Evolutionary conservation across 2,888 invertebrate species (phyloP), one percentile per base, ranked within the genome.

Genomic region (Drosophila demipolita): DNA sequence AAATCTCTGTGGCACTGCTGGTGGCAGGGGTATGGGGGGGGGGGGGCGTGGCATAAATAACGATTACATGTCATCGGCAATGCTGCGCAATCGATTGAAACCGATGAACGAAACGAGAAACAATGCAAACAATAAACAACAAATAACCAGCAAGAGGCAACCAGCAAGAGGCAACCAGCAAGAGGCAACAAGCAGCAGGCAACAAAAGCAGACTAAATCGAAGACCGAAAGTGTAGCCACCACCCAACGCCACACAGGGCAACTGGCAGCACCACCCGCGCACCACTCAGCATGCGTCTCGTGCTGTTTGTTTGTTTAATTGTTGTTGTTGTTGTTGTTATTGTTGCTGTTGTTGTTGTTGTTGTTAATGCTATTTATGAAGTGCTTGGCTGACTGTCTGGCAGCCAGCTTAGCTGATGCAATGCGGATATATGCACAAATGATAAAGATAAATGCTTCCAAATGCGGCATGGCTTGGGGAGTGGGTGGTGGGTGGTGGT

Each of bases 351-450:
- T 66, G 64, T 55, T 73, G 57, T 45, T 68, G 50, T 49, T 77
- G 67, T 59, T 45, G 45, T 45, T 45, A 45, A 45, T 45, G 45
- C 59, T 75, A 75, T 77, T 84, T 87, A 84, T 87, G 84, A 87
- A 82, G 73, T 85, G 84, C 78, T 82, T 84, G 85, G 76, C 73
- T 87, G 86, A 76, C 71, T 77, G 80, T 78, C 86, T 75, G 72
- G 69, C 68, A 78, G 68, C 66, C 67, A 60, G 58, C 40, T 48
- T 50, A 49, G 66, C 65, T 78, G 75, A 78, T 78, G 79, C 89
- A 87, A 90, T 90, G 89, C 90, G 90, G 90, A 89, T 89, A 81
- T 80, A 72, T 78, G 71, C 69, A 53, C 68, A 77, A 65, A 71
- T 81, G 75, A 72, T 78, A 74, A 66, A 68, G 69, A 69, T 72